Conservation (phyloP, 2,888 invertebrate genomes). For the Drosophila ustulata region DNA sequence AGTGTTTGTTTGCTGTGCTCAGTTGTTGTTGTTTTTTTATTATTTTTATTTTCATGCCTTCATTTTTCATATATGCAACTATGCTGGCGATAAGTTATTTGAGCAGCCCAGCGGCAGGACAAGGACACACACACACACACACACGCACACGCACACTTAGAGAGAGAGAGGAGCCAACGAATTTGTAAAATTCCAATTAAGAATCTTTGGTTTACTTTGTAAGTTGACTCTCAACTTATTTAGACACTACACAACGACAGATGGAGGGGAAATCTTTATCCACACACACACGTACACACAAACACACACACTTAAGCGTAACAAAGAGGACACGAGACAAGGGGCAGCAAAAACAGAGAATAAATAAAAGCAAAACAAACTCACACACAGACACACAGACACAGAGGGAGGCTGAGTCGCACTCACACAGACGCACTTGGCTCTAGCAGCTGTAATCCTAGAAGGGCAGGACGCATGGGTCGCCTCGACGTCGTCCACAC, state of each 20-base stretch:
- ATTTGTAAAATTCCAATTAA: conserved; percentile 82
- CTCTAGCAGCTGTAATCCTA: conserved; percentile 72
- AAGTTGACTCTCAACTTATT: conserved; percentile 82
- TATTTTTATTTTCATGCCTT: conserved; percentile 58
- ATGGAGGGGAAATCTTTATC: conserved; percentile 69
- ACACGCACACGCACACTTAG: background rate
- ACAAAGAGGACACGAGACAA: conserved; percentile 75
- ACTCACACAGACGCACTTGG: conserved; percentile 44
- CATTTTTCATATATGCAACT: conserved; percentile 76
- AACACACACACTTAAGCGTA: conserved; percentile 64
- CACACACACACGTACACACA: conserved; percentile 30
- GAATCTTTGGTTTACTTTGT: conserved; percentile 82
- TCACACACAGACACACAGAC: conserved; percentile 12
- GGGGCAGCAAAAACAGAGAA: conserved; percentile 76
- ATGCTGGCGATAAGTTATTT: conserved; percentile 76
- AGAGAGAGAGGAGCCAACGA: conserved; percentile 60
- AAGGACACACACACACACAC: conserved; percentile 19
- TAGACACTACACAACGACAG: conserved; percentile 77
- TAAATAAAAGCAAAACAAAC: conserved; percentile 77
- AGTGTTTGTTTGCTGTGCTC: conserved; percentile 22
- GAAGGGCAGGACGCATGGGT: conserved; percentile 66
- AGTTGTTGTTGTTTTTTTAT: conserved; percentile 29
- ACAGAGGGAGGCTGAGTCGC: conserved; percentile 14
- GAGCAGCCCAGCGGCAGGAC: conserved; percentile 60
- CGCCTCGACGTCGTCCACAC: conserved; percentile 30